These are phyloP conservation scores for Pempheris klunzingeri DNA, from an alignment of 2,797 vertebrate species.

Conservation along the genomic window DNA sequence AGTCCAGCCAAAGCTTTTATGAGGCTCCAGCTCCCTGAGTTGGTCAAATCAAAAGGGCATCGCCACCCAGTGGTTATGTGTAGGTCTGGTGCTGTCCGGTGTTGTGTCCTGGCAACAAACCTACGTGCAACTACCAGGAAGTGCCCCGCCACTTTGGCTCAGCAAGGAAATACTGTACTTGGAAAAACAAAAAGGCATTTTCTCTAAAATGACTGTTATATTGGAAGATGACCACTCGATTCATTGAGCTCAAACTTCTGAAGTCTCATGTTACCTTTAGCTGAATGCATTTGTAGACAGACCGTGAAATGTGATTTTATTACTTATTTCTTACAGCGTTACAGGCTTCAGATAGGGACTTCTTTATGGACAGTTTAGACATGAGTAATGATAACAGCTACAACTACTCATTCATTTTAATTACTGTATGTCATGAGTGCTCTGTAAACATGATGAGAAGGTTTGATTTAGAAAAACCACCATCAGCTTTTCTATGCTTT, in stretches of 20 bases:
- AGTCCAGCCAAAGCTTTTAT: not conserved
- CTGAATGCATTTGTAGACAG: not conserved
- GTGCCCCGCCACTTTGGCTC: not conserved
- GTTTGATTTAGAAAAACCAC: not conserved
- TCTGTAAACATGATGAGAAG: not conserved
- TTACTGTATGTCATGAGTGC: not conserved
- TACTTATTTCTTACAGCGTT: not conserved
- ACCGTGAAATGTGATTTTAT: not conserved
- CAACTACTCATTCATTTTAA: not conserved
- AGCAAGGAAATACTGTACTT: not conserved
- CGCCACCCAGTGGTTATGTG: not conserved
- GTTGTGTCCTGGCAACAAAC: constrained; percentile 13
- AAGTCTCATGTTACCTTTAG: not conserved
- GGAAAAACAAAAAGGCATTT: not conserved
- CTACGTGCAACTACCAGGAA: not conserved
- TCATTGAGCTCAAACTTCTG: not conserved
- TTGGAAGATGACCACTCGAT: not conserved
- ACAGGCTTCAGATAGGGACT: not conserved
- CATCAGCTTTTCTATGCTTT: not conserved
- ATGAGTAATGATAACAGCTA: not conserved
- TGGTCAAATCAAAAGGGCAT: not conserved
- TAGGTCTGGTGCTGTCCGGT: not conserved
- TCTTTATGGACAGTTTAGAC: not conserved
- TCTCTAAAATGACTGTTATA: not conserved
- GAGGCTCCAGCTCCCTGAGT: not conserved